phyloP scores from a whole-genome alignment of 2,797 vertebrate genomes.

The Phrynocephalus guinanensis region DNA sequence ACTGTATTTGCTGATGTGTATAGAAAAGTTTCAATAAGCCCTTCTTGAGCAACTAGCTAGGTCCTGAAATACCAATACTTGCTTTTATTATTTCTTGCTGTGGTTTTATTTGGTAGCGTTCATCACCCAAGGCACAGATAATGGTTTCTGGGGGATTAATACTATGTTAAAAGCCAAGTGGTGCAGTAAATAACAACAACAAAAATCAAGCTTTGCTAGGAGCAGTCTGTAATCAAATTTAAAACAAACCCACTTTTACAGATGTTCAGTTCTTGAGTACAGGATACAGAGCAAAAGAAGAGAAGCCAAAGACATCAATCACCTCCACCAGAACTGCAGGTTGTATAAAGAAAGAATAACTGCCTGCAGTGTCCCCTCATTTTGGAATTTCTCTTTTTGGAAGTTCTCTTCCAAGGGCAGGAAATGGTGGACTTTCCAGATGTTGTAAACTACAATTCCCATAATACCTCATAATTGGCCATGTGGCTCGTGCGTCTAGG shows the following conservation, averaged over 20 bases:
- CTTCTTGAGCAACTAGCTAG: slow-evolving; percentile 17
- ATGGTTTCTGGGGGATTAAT: slow-evolving; percentile 27
- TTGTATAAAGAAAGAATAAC: background rate
- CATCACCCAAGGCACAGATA: slow-evolving; percentile 27
- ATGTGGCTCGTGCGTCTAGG: background rate
- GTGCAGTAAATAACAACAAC: slow-evolving; percentile 2
- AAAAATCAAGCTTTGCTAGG: slow-evolving; percentile 16
- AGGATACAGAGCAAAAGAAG: slow-evolving; percentile 29
- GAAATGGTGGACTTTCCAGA: background rate
- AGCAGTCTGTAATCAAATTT: background rate
- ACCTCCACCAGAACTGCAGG: background rate
- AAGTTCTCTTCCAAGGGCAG: background rate
- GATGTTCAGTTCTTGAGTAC: slow-evolving; percentile 30
- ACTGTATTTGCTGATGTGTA: slow-evolving; percentile 27
- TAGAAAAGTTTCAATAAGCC: slow-evolving; percentile 30
- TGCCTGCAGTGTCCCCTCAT: background rate
- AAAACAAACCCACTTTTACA: slow-evolving; percentile 12
- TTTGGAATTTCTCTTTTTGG: background rate
- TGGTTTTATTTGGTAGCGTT: slow-evolving; percentile 27
- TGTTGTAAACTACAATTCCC: background rate
- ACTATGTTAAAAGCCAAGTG: slow-evolving; percentile 14
- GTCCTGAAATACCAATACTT: slow-evolving; percentile 46
- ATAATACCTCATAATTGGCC: background rate
- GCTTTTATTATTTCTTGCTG: slow-evolving; percentile 32
- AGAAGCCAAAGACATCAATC: background rate